A percentile compares a stretch with the other conserved stretches of the same genome.
Conservation (phyloP, 2,113 vertebrate genomes). For the Marcusenius ussheri region DNA sequence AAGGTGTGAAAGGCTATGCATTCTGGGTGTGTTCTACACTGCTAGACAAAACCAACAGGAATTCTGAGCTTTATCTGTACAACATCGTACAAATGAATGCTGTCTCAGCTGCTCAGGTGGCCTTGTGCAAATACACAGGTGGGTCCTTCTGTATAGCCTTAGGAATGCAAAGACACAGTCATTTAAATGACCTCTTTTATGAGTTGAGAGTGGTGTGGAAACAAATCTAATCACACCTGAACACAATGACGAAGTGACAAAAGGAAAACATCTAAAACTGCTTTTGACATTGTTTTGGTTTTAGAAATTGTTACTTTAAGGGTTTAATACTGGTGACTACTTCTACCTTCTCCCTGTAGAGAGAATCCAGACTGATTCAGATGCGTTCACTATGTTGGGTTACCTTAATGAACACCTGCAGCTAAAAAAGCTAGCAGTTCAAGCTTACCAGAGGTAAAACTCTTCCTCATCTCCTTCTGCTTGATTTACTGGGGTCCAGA, state of each 20-base stretch:
- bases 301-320: background rate
- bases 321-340: background rate
- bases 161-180: background rate
- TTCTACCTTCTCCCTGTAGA: slow-evolving; percentile 57
- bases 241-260: background rate
- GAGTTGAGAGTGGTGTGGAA: background rate
- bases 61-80: slow-evolving; percentile 81
- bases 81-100: slow-evolving; percentile 96
- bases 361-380: slow-evolving; percentile 77
- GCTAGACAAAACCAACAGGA: slow-evolving; percentile 84
- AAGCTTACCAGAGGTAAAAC: slow-evolving; percentile 76
- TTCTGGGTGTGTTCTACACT: slow-evolving; percentile 89
- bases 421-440: slow-evolving; percentile 74
- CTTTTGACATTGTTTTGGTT: background rate
- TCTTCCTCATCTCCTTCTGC: background rate
- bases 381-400: slow-evolving; percentile 89
- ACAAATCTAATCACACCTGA: background rate
- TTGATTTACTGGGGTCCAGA: background rate
- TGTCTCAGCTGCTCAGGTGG: slow-evolving; percentile 79
- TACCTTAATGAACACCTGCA: slow-evolving; percentile 83
- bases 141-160: slow-evolving; percentile 7
- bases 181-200: background rate
- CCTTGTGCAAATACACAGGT: slow-evolving; percentile 87
- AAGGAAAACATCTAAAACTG: background rate
- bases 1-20: slow-evolving; percentile 91